Percentiles rank a stretch among this genome's conserved stretches.
These are phyloP conservation scores for Drosophila buzzatii DNA, from an alignment of 2,888 invertebrate species.

Conservation along the genomic window DNA sequence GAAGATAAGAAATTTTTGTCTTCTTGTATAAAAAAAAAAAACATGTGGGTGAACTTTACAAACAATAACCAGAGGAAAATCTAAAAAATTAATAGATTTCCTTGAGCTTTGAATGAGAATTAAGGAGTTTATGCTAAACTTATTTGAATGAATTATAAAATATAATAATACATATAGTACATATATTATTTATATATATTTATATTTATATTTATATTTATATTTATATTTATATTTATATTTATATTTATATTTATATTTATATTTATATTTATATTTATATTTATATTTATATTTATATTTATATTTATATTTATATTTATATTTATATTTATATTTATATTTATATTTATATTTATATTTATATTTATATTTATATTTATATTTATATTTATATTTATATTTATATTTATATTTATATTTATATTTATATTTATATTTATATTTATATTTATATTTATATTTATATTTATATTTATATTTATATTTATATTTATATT, in stretches of 20 bases:
- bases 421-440: constrained; percentile 1
- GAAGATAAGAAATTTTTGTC: background rate
- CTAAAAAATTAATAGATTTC: too few relatives aligned
- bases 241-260: constrained; percentile 1
- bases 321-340: constrained; percentile 1
- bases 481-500: constrained; percentile 9
- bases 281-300: constrained; percentile 1
- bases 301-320: constrained; percentile 1
- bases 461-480: constrained; percentile 1
- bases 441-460: constrained; percentile 1
- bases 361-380: constrained; percentile 1
- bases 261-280: constrained; percentile 1
- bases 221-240: constrained; percentile 2
- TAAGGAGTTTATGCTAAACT: too few relatives aligned
- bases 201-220: constrained; percentile 2
- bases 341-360: constrained; percentile 1
- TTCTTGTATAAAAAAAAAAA: background rate
- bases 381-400: constrained; percentile 1
- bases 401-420: constrained; percentile 1
- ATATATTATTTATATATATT: constrained; percentile 1
- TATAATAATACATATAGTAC: too few relatives aligned
- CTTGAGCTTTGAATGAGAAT: too few relatives aligned
- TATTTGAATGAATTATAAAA: too few relatives aligned
- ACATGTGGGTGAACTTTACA: too few relatives aligned
- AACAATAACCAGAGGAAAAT: too few relatives aligned